Conservation (phyloP, 2,113 vertebrate genomes). For the Sciurus niger region DNA sequence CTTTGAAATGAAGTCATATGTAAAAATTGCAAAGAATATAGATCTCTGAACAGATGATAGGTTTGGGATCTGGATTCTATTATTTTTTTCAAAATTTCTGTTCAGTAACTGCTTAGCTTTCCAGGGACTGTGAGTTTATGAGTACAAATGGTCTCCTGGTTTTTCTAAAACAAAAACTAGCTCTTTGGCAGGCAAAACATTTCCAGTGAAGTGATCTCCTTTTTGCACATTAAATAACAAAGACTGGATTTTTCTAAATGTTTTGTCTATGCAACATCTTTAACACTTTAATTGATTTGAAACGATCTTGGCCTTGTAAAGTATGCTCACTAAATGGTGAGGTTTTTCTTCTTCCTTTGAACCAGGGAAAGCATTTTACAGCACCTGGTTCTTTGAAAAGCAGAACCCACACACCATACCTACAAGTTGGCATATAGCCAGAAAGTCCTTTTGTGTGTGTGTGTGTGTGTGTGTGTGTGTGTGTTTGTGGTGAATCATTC, state of each 20-base stretch:
- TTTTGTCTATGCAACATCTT: slow-evolving; percentile 73
- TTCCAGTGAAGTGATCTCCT: slow-evolving; percentile 67
- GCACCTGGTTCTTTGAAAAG: slow-evolving; percentile 66
- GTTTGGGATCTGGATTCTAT: not conserved
- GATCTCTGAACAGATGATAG: slow-evolving; percentile 11
- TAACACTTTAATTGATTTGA: slow-evolving; percentile 77
- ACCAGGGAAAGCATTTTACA: not conserved
- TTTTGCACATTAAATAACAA: slow-evolving; percentile 67
- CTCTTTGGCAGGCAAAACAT: slow-evolving; percentile 57
- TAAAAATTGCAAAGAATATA: slow-evolving; percentile 17
- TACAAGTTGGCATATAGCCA: slow-evolving; percentile 46
- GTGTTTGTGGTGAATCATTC: slow-evolving; percentile 51
- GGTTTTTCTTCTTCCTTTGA: slow-evolving; percentile 54
- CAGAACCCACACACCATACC: slow-evolving; percentile 2
- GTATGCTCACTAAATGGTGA: not conserved
- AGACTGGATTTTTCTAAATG: slow-evolving; percentile 67
- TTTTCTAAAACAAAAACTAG: slow-evolving; percentile 77
- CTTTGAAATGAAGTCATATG: not conserved
- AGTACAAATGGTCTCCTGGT: slow-evolving; percentile 45
- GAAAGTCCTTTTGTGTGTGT: not conserved
- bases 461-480: slow-evolving; percentile 7
- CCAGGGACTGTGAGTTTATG: slow-evolving; percentile 24
- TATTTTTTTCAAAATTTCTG: slow-evolving; percentile 63
- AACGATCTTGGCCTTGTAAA: slow-evolving; percentile 49
- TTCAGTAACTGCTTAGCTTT: slow-evolving; percentile 49